Base-by-base conservation (phyloP, 53 echinoderm and acorn worm species). In the Echinometra lucunter region DNA sequence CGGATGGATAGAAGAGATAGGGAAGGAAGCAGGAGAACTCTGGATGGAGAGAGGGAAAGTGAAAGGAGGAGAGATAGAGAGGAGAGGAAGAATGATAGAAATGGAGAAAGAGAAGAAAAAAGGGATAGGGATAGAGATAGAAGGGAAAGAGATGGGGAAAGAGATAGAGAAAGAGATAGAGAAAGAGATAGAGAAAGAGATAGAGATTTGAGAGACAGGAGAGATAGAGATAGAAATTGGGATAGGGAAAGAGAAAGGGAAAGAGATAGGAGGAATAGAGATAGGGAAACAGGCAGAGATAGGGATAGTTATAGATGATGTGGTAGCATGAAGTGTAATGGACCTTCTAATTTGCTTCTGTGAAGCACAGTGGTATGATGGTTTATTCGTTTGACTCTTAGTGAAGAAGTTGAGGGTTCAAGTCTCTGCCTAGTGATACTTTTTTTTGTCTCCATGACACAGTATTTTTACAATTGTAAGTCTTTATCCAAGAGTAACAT, bases 251-350 rank as follows among this genome's bases (percentile, higher is more conserved):
- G 93, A 74, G 53, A 88, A 23, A 56, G 57, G 81, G 66, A 44
- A 38, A 63, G 93, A 93, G 89, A 85, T 85, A 85, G 47, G 49
- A 45, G 85, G 12, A 49, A 85, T 32, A 90, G 94, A 66, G 88
- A 94, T 8, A 53, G 94, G 53, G 53, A 53, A 13, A 42, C 15
- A 4, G 93, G 56, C 27, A 89, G 56, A 89, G 89, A 85, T 44
- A 66, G 93, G n/a, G 93, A 95, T 38, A 66, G 93, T 60, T 78
- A 92, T 57, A 80, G 82, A 92, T 82, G 85, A 93, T 37, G n/a
- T 49, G 30, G 30, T 47, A 38, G 21, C 19, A 30, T 72, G 32
- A 72, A 35, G 28, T 30, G 12, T 13, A 63, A 32, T 35, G 16
- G 32, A 34, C 35, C 15, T 11, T 72, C 72, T 72, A 13, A 3